Evolutionary conservation across 2,888 invertebrate genomes (phyloP), one percentile per base, ranked within the genome.

Genomic region (Mythimna loreyi): DNA sequence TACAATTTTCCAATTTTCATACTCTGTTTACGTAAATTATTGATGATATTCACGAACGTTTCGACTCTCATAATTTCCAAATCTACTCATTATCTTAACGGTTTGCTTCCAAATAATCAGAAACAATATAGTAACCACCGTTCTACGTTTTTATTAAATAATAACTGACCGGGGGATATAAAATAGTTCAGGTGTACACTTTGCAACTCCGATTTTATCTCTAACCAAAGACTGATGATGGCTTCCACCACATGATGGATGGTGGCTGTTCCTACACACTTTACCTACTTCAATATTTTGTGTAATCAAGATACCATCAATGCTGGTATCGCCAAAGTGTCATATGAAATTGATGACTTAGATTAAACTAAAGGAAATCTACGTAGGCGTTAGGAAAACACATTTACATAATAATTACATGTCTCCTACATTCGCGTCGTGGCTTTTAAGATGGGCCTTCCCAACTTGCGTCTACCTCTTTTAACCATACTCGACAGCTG

Each of bases 341-440:
- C 57, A 33, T 40, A 23, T 23, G 16, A 36, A 47, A 43, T 16
- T 53, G n/a, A 3, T 3, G 25, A 69, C 28, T 52, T 47, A 25
- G 0, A 70, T 60, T 52, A 52, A 57, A 47, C 11, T 57, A 45
- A 59, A 21, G 33, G 25, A 59, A 63, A 63, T 59, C 45, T 73
- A 21, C 59, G 21, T 73, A 60, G 45, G 36, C 59, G 55, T 59
- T 50, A 56, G 9, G 4, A n/a, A 36, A 75, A 47, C 16, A 49
- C 7, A 75, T 75, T 75, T 73, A 56, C 80, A 79, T 75, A 60
- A 65, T 74, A 75, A 74, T 75, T 64, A 43, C 50, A 64, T 64
- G 65, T 33, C 59, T 25, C 49, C 30, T 23, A 67, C 28, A 30
- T 40, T 50, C 49, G 25, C n/a, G 40, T 36, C 19, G 21, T n/a